These are phyloP conservation scores for Lacerta agilis DNA, from an alignment of 2,797 vertebrate genomes.

Conservation along the genomic window DNA sequence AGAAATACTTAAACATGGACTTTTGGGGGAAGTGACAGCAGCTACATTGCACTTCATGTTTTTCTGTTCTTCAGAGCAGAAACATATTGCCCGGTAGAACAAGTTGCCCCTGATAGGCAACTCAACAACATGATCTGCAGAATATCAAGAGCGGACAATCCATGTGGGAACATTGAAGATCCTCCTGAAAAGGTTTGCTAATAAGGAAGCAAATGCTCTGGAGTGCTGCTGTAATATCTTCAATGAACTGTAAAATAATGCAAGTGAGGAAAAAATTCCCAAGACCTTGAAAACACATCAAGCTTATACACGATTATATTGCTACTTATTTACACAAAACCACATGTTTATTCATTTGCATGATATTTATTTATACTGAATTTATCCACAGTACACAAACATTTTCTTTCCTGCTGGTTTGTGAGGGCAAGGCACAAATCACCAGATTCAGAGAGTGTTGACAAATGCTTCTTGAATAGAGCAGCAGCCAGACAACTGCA, in stretches of 20 bases:
- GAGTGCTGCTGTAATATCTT: slow-evolving; percentile 34
- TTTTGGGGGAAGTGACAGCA: background rate
- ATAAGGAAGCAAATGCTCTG: slow-evolving; percentile 42
- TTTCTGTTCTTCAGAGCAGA: slow-evolving; percentile 15
- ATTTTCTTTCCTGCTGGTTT: background rate
- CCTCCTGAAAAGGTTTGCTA: slow-evolving; percentile 20
- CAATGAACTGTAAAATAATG: slow-evolving; percentile 53
- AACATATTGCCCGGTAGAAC: slow-evolving; percentile 25
- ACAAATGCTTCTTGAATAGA: background rate
- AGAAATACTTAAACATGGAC: slow-evolving; percentile 32
- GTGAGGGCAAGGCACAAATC: background rate
- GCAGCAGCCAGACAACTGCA: background rate
- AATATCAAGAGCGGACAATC: slow-evolving; percentile 50
- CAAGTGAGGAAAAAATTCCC: slow-evolving; percentile 28
- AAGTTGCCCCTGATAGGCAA: slow-evolving; percentile 41
- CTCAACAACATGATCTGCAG: slow-evolving; percentile 40
- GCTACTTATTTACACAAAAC: slow-evolving; percentile 1
- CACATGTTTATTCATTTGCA: background rate
- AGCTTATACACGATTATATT: slow-evolving; percentile 37
- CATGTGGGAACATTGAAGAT: slow-evolving; percentile 34
- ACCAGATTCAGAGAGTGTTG: background rate
- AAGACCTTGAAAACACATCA: background rate
- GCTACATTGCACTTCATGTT: background rate
- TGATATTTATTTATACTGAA: background rate
- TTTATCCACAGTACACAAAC: background rate